These are phyloP conservation scores for Andrena bucephala DNA, from an alignment of 2,888 invertebrate species.

Conservation along the genomic window DNA sequence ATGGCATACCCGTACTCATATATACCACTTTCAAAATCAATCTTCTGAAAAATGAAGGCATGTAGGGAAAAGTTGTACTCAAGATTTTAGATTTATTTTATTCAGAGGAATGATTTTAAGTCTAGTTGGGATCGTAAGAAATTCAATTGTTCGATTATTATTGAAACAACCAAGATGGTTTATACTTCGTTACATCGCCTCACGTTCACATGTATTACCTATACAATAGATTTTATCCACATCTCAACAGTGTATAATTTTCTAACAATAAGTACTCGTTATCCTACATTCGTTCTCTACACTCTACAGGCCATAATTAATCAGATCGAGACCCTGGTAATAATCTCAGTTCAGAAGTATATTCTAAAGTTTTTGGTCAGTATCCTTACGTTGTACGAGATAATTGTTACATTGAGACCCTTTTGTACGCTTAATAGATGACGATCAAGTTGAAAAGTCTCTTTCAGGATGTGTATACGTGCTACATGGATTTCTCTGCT, in stretches of 20 bases:
- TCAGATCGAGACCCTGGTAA: slow-evolving; percentile 51
- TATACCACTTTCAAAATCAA: too few species aligned
- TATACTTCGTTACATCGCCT: not conserved
- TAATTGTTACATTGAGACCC: slow-evolving; percentile 61
- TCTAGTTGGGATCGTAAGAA: not conserved
- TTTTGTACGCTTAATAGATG: slow-evolving; percentile 35
- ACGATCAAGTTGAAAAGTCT: slow-evolving; percentile 27
- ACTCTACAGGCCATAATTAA: slow-evolving; percentile 49
- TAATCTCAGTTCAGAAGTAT: slow-evolving; percentile 63
- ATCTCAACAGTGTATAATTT: slow-evolving; percentile 60
- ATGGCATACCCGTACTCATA: too few species aligned
- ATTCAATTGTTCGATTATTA: not conserved
- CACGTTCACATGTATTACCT: slow-evolving; percentile 28
- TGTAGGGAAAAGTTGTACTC: too few species aligned
- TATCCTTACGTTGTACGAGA: slow-evolving; percentile 61
- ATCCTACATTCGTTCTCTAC: slow-evolving; percentile 53
- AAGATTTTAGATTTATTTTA: too few species aligned
- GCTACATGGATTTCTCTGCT: too few species aligned
- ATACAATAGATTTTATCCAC: slow-evolving; percentile 53
- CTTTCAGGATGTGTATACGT: not conserved
- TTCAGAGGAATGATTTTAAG: too few species aligned
- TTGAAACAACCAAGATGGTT: slow-evolving; percentile 29
- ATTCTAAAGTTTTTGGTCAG: slow-evolving; percentile 67
- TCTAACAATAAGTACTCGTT: slow-evolving; percentile 63
- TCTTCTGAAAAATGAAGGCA: too few species aligned